phyloP scores from a whole-genome alignment of 2,797 vertebrate species.

The Enteromius treurensis region DNA sequence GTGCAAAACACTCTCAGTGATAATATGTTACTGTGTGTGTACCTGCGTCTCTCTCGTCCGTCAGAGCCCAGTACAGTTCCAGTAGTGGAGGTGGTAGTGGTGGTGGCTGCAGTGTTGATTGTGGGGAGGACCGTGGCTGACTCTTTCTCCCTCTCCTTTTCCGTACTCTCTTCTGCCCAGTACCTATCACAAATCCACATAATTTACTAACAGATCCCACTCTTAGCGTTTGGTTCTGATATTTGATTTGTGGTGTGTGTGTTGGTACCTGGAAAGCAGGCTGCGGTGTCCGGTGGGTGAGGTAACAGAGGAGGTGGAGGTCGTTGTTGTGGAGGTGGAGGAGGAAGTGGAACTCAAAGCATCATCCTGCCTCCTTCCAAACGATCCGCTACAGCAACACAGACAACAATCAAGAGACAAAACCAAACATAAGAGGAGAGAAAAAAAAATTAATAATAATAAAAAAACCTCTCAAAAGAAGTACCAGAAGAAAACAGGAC shows the following conservation, averaged over 20 bases:
- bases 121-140: conserved; percentile 93
- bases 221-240: not conserved
- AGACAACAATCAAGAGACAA: conserved; percentile 21
- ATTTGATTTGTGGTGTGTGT: not conserved
- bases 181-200: conserved; percentile 76
- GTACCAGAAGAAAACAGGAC: not conserved
- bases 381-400: conserved; percentile 83
- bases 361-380: conserved; percentile 93
- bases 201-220: not conserved
- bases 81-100: conserved; percentile 87
- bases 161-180: conserved; percentile 96
- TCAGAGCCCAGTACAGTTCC: conserved; percentile 88
- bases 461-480: not conserved
- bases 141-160: conserved; percentile 91
- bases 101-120: conserved; percentile 92
- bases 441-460: too few species aligned
- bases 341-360: conserved; percentile 86
- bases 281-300: conserved; percentile 91
- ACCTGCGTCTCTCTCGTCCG: conserved; percentile 96
- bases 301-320: conserved; percentile 91
- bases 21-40: not conserved
- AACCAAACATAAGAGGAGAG: not conserved
- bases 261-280: conserved; percentile 76
- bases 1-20: not conserved
- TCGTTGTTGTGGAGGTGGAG: conserved; percentile 75